Conservation (phyloP, 2,888 invertebrate genomes). For the Taenaris catops region DNA sequence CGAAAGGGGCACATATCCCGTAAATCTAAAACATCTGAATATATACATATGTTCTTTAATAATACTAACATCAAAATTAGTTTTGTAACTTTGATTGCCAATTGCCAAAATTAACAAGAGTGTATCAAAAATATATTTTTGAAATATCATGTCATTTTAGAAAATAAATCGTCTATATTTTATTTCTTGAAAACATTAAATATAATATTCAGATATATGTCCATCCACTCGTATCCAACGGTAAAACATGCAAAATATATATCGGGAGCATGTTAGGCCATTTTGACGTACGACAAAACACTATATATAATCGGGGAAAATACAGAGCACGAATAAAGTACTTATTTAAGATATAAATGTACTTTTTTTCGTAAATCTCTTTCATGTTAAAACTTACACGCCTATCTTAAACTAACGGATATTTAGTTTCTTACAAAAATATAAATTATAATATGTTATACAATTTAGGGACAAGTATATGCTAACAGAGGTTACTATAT, state of each 20-base stretch:
- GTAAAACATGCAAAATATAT: constrained; percentile 6
- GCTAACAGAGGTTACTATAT: constrained; percentile 2
- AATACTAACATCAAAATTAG: no score
- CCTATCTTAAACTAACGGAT: constrained; percentile 13
- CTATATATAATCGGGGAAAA: constrained; percentile 5
- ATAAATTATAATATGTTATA: constrained; percentile 17
- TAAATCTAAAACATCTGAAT: no score
- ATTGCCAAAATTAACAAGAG: no score
- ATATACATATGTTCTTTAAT: no score
- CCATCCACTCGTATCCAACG: no score
- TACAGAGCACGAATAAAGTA: constrained; percentile 16
- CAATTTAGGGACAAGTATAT: constrained; percentile 10
- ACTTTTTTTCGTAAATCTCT: constrained; percentile 13
- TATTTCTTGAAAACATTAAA: no score
- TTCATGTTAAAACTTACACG: constrained; percentile 20
- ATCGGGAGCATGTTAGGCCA: constrained; percentile 18
- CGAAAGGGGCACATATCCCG: no score
- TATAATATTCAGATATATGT: no score
- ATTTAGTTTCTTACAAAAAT: constrained; percentile 20
- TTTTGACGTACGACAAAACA: constrained; percentile 5
- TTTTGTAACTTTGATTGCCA: no score
- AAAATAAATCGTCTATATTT: no score
- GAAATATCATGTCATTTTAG: no score
- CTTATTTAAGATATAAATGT: constrained; percentile 16
- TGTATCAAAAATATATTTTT: no score